These are phyloP conservation scores for Chionodraco myersi DNA, from an alignment of 2,113 vertebrate genomes.

Conservation along the genomic window DNA sequence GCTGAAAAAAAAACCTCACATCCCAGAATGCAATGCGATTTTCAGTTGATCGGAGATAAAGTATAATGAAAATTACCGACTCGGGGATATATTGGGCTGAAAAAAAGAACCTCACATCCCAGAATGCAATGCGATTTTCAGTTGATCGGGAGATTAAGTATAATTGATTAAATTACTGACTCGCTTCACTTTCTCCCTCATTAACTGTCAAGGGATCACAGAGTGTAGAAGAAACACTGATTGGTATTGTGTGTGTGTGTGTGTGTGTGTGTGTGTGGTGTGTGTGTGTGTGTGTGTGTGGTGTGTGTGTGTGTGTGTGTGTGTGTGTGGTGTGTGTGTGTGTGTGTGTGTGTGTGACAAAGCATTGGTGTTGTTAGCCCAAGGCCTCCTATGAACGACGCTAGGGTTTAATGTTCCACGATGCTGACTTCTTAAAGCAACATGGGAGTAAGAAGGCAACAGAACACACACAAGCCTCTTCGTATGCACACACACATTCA, in stretches of 20 bases:
- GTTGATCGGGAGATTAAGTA: conserved; percentile 18
- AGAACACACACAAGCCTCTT: not conserved
- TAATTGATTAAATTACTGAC: conserved; percentile 16
- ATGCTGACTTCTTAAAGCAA: conserved; percentile 30
- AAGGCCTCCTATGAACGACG: conserved; percentile 33
- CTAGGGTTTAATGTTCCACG: conserved; percentile 38
- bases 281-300: conserved; percentile 1
- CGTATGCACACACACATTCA: not conserved
- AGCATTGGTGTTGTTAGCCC: not conserved
- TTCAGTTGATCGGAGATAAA: conserved; percentile 22
- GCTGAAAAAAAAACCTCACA: conserved; percentile 8
- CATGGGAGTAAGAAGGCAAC: conserved; percentile 23
- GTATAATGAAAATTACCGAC: conserved; percentile 38
- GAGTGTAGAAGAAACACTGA: not conserved
- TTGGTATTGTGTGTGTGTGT: not conserved
- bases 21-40: conserved; percentile 9
- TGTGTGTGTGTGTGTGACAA: no score
- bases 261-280: conserved; percentile 3
- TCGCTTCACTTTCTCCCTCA: not conserved
- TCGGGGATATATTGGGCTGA: conserved; percentile 2
- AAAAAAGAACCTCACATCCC: conserved; percentile 12
- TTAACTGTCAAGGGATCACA: not conserved
- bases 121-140: conserved; percentile 10
- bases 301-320: conserved; percentile 20
- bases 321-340: no score